Base-by-base conservation (phyloP, 2,797 vertebrate genomes). In the Centroberyx gerrardi region DNA sequence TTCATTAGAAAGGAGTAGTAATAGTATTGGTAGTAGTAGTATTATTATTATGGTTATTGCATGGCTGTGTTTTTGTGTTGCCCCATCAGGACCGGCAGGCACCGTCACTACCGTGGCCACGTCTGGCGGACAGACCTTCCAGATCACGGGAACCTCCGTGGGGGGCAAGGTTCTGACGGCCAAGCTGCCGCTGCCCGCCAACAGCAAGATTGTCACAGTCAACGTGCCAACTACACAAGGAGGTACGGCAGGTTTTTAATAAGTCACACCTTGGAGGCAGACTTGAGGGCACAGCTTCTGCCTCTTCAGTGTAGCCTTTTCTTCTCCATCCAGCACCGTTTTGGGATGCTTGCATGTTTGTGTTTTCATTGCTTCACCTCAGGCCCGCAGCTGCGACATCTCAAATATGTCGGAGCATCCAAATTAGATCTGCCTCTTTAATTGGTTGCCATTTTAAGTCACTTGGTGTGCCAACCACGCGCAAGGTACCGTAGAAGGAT, bases 161-260 rank as follows among this genome's bases (percentile, higher is more conserved):
- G 95, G 97, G 77, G 97, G 97, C 90, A 98, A 99, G 93, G 97
- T 99, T 88, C 95, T 99, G 93, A 98, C 97, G 89, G 91, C 95
- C 80, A 99, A 99, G 95, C 94, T 99, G 91, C 97, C 97, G 44
- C 95, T 99, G 89, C 96, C 98, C 69, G 96, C 97, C 95, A 99
- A 98, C 96, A 99, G 98, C 97, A 99, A 99, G 96, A 97, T 99
- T 89, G 96, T 99, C 94, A 97, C 98, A 65, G 96, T 99, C 92
- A 98, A 97, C 87, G 96, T 99, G 92, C 97, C 97, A 88, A 96
- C 96, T 87, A 97, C 97, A 54, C 97, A 98, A 97, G 97, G 96
- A 98, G 97, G 97, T 98, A 97, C 78, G 87, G 68, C 60, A 12
- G 62, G 13, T 78, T 81, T 22, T 82, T 78, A 82, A 65, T 68